Evolutionary conservation across 1,140 invertebrate species (phyloP).

Genomic region (Zaprionus tsacasi): DNA sequence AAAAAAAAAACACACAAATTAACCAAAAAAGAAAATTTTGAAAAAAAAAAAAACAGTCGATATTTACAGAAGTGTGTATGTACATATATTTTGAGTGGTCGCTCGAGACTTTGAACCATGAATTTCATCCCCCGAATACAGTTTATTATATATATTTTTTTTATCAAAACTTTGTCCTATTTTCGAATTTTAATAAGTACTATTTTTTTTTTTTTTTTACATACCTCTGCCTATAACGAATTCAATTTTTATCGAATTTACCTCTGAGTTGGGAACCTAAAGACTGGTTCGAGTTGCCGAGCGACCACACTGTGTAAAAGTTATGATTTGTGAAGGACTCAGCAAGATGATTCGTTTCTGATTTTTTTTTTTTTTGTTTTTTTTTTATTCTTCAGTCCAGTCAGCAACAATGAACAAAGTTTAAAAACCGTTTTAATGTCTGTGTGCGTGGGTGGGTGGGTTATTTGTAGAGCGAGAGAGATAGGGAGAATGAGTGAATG

Average conservation of each 20-base stretch:
- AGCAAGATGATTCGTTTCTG: conserved; percentile 17
- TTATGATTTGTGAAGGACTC: neutral
- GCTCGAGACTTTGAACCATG: neutral
- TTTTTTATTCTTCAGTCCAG: conserved; percentile 10
- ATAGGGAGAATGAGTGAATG: neutral
- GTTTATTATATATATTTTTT: neutral
- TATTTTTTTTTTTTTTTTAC: neutral
- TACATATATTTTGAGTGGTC: conserved; percentile 2
- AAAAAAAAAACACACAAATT: conserved; percentile 19
- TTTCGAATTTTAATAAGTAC: no score
- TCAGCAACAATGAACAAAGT: conserved; percentile 66
- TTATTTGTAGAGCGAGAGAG: no score
- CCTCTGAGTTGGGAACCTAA: neutral
- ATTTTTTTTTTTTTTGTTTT: conserved; percentile 8
- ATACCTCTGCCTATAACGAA: neutral
- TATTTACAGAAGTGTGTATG: neutral
- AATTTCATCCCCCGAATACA: neutral
- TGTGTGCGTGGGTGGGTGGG: neutral
- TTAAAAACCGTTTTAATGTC: conserved; percentile 20
- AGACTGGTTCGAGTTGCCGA: neutral
- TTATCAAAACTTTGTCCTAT: neutral
- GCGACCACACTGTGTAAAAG: neutral
- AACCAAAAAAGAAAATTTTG: conserved; percentile 10
- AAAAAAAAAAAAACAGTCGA: neutral
- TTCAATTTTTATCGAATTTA: neutral